Base-by-base conservation (phyloP, 2,113 vertebrate genomes). In the Tragelaphus imberbis region DNA sequence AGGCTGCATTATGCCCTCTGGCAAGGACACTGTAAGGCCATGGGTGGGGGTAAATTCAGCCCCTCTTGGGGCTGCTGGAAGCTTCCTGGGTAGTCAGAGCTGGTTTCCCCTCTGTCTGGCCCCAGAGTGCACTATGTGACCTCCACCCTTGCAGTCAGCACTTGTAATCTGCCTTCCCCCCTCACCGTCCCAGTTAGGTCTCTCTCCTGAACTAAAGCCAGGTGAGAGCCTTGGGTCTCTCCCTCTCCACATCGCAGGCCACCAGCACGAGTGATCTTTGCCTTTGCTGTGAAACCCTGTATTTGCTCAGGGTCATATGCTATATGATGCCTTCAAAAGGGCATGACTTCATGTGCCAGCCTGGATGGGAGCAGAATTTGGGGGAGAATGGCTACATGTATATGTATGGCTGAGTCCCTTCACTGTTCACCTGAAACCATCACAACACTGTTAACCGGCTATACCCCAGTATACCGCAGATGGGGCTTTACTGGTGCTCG, bases 21-120 rank as follows among this genome's bases (percentile, higher is more conserved):
- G 53, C 94, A 97, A 98, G 96, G 98, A 89, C 94, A 87, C 68
- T n/a, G 53, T 17, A 36, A 58, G 84, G 30, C 56, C 16, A 13
- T 0, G 7, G 49, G 82, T 25, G 23, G 30, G 13, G 53, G 86
- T 53, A 84, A 27, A 71, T 61, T 56, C 25, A 27, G 56, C 44
- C 27, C 47, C 59, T 68, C 36, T 58, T 13, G 25, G 59, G 65
- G 90, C 55, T 65, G 13, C 8, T 1, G 25, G 53, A 82, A 77
- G 77, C 79, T 53, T 49, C 21, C n/a, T 77, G 56, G 86, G 75
- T 14, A 28, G 63, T 58, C 65, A 77, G 68, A 65, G 49, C 80
- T 59, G 44, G 80, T 75, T 58, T 63, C 25, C 81, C 10, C 40
- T 71, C 44, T 55, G 33, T 61, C n/a, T 16, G 33, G 14, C 19